phyloP scores from a whole-genome alignment of 2,113 vertebrate genomes.

The Barnardius zonarius region DNA sequence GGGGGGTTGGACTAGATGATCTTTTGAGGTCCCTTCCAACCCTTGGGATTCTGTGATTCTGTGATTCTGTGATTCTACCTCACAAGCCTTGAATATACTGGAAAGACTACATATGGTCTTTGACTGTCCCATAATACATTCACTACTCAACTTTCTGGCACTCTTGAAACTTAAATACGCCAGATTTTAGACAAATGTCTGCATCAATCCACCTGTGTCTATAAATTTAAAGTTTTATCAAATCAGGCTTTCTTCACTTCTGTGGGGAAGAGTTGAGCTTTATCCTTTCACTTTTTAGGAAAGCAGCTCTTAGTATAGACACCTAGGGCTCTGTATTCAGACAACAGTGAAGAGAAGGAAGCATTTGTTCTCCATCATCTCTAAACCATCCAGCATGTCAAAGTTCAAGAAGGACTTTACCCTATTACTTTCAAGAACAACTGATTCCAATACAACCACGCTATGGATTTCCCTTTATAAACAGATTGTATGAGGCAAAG shows the following conservation, averaged over 20 bases:
- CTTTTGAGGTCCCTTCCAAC: too few relatives aligned
- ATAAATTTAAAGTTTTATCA: background rate
- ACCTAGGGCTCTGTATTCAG: background rate
- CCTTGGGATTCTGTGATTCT: too few relatives aligned
- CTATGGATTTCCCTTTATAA: slow-evolving; percentile 64
- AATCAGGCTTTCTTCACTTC: background rate
- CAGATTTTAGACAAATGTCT: background rate
- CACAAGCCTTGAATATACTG: background rate
- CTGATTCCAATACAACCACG: slow-evolving; percentile 59
- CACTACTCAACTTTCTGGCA: background rate
- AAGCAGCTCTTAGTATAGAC: background rate
- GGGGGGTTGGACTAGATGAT: too few relatives aligned
- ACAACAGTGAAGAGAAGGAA: background rate
- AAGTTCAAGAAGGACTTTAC: slow-evolving; percentile 52
- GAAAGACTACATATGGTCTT: background rate
- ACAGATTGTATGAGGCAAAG: slow-evolving; percentile 4
- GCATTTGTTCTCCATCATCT: slow-evolving; percentile 7
- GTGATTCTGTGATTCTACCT: too few relatives aligned
- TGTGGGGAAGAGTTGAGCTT: background rate
- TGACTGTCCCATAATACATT: background rate
- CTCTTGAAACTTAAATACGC: fast-evolving
- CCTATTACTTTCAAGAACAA: slow-evolving; percentile 50
- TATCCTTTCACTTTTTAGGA: slow-evolving; percentile 45
- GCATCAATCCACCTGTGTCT: background rate
- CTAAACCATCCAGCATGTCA: background rate